Evolutionary conservation across 2,888 invertebrate species (phyloP), one percentile per base, ranked within the genome.

Genomic region (Aphrophora alni): DNA sequence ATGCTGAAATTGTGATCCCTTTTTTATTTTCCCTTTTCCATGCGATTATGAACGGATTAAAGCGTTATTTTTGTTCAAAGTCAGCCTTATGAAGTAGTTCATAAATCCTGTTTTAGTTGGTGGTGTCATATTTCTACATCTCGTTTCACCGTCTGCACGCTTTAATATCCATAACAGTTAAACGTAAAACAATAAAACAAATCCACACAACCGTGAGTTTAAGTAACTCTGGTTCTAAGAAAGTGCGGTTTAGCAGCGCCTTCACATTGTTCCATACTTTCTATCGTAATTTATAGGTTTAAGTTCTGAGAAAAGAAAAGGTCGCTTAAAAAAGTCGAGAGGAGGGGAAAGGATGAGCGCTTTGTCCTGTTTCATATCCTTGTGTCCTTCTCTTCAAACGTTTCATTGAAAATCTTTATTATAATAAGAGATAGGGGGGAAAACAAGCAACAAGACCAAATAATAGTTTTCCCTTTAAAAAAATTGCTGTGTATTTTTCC

Each of bases 401-500:
- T 21, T 59, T 59, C 59, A 59, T 59, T 59, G 59, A 59, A 59
- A 59, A 21, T 59, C 59, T 59, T 59, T 59, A 59, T 59, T 59
- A 59, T 59, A 21, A 59, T 21, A 44, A 44, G 21, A 59, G 59
- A 59, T 59, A 21, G 59, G 59, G 21, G 21, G 21, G 21, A 74
- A 78, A 79, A 78, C 78, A 79, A 79, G 38, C 73, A 59, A 44
- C 51, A 21, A 74, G 27, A n/a, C 27, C 78, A 74, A 79, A 79
- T 79, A 79, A 79, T 79, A 79, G 78, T 74, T 74, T 79, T 79
- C 72, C 78, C 59, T 59, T 59, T 44, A 17, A 77, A 77, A 77
- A 81, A 78, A 71, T 59, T 27, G 44, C 74, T 77, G 78, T 76
- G 78, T 77, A 77, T 77, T 77, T 70, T 81, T 81, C 81, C 81